Base-by-base conservation (phyloP, 2,113 vertebrate genomes). In the Cranoglanis bouderius region DNA sequence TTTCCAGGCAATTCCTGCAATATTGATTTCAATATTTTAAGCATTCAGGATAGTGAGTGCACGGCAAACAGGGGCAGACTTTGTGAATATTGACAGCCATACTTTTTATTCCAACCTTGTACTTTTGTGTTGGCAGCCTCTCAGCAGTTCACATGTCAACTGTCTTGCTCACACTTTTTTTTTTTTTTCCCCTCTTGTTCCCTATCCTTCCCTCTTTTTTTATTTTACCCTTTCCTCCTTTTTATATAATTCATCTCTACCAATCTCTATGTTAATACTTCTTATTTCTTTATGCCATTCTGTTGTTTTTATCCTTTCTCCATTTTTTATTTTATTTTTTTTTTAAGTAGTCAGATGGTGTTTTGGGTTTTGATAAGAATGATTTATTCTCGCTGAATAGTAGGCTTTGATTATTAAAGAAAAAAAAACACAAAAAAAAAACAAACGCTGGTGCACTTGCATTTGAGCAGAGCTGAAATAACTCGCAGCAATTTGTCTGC, bases 21-120 rank as follows among this genome's bases (percentile, higher is more conserved):
- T 89, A 89, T 91, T 82, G 90, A 91, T 91, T 89, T 87, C 7
- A 83, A 82, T 67, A 75, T 91, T 91, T 90, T 91, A 87, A 87
- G 88, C 72, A 87, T 89, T 86, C 85, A 74, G 88, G 84, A 87
- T 85, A 89, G 88, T 85, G 57, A 87, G 83, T 82, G 85, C 61
- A 91, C 61, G 16, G 83, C 85, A 89, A 89, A 88, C 85, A 82
- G 70, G 84, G 87, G 75, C 88, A 87, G 85, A 80, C 85, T 85
- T 82, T 89, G 72, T 85, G 90, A 89, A 87, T 87, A 90, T 87
- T 59, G 88, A 90, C 88, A 84, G 61, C 59, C 63, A 46, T 72
- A 78, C 57, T 89, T 90, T 90, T 90, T 87, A 90, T 90, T 90
- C 90, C 35, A 77, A 87, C 87, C 88, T 84, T 84, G 85, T 82